phyloP scores from a whole-genome alignment of 2,888 invertebrate genomes.

The Acrobasis repandana region DNA sequence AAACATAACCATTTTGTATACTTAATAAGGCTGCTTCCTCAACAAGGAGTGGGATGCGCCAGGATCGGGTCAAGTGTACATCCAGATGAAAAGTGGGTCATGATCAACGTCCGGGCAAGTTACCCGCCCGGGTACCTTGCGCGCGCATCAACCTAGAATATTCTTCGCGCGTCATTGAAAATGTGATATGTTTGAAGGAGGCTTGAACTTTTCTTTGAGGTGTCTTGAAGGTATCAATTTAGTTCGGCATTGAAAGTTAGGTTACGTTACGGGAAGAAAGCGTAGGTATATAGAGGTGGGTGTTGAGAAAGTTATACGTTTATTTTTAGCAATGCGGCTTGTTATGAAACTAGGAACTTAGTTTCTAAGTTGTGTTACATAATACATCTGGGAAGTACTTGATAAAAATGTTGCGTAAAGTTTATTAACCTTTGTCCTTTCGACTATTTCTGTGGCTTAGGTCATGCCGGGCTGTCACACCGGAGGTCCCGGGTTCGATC shows the following conservation, averaged over 20 bases:
- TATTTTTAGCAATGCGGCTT: too few species aligned
- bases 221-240: not conserved
- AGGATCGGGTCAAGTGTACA: constrained; percentile 41
- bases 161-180: constrained; percentile 14
- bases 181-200: not conserved
- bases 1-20: not conserved
- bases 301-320: not conserved
- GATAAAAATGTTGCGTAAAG: too few species aligned
- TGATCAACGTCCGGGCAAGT: constrained; percentile 37
- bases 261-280: not conserved
- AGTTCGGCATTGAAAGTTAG: not conserved
- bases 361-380: too few species aligned
- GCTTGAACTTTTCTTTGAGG: not conserved
- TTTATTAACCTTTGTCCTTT: too few species aligned
- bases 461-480: too few species aligned
- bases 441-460: too few species aligned
- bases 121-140: constrained; percentile 28
- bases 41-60: constrained; percentile 19
- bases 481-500: too few species aligned
- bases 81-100: constrained; percentile 45
- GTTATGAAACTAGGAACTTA: too few species aligned
- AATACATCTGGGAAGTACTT: too few species aligned
- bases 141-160: constrained; percentile 28
- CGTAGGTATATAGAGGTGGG: not conserved
- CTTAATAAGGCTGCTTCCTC: not conserved